A percentile compares a stretch with the other conserved stretches of the same genome.
Evolutionary conservation across 2,888 invertebrate genomes (phyloP).

Genomic region (Callyntrura sp.): DNA sequence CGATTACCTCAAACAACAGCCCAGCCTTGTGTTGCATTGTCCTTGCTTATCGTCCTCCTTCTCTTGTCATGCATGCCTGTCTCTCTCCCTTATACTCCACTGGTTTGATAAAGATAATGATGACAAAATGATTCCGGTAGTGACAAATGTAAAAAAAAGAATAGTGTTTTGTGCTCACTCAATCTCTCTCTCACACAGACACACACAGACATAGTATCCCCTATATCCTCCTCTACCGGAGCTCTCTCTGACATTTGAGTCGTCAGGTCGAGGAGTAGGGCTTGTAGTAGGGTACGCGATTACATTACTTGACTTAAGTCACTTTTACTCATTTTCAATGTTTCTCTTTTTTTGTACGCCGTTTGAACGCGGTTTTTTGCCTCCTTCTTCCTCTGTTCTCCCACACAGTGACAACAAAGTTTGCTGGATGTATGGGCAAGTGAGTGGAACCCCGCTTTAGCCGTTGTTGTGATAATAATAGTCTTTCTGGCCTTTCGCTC

Average conservation of each 20-base stretch:
- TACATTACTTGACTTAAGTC: conserved; percentile 42
- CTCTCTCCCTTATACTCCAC: neutral
- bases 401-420: neutral
- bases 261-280: neutral
- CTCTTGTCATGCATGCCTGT: conserved; percentile 56
- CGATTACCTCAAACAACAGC: conserved; percentile 3
- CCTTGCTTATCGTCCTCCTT: conserved; percentile 36
- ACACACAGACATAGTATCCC: neutral
- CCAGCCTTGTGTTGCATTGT: neutral
- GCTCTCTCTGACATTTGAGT: no score
- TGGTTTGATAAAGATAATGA: conserved; percentile 64
- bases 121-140: conserved; percentile 66
- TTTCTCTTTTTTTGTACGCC: neutral
- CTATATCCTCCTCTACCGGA: neutral
- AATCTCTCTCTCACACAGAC: neutral
- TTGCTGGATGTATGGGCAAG: neutral
- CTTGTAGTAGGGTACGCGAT: neutral
- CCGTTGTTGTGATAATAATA: conserved; percentile 40
- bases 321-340: conserved; percentile 35
- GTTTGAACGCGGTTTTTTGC: neutral
- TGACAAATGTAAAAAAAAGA: conserved; percentile 64
- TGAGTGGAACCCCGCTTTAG: neutral
- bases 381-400: neutral
- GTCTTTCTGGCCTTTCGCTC: conserved; percentile 26
- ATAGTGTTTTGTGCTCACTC: conserved; percentile 20